phyloP scores from a whole-genome alignment of 2,797 vertebrate genomes.

The Sandelia bainsii region DNA sequence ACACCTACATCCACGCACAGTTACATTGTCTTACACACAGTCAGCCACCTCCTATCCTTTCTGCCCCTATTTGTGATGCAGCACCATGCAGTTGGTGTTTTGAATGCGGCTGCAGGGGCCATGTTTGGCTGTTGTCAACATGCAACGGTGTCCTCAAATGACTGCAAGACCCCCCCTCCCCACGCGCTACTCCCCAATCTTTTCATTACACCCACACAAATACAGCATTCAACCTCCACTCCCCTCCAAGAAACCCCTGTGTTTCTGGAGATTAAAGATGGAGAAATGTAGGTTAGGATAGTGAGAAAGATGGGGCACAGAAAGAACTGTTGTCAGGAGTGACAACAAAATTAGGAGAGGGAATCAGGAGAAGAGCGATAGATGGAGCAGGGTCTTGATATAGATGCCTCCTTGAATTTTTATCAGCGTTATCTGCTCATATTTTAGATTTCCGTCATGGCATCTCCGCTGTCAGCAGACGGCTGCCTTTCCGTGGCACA shows the following conservation, averaged over 20 bases:
- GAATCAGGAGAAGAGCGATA: not conserved
- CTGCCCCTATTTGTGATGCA: constrained; percentile 32
- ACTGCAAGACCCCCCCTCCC: constrained; percentile 22
- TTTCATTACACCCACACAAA: not conserved
- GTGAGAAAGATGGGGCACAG: not conserved
- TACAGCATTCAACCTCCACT: not conserved
- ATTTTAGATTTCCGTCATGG: constrained; percentile 44
- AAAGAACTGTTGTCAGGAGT: not conserved
- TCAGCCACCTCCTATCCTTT: not conserved
- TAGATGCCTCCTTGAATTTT: constrained; percentile 43
- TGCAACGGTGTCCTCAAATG: constrained; percentile 43
- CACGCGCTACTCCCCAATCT: constrained; percentile 2
- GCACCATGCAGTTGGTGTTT: constrained; percentile 36
- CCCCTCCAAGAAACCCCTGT: not conserved
- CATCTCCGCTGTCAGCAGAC: constrained; percentile 38
- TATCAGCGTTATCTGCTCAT: constrained; percentile 38
- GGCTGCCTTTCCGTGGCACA: constrained; percentile 35
- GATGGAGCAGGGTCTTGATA: constrained; percentile 20
- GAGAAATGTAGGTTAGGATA: constrained; percentile 7
- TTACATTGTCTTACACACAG: not conserved
- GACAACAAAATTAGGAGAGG: not conserved
- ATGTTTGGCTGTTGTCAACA: constrained; percentile 44
- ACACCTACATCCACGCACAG: not conserved
- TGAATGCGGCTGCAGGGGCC: constrained; percentile 18
- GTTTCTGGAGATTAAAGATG: constrained; percentile 5